Evolutionary conservation across 1,140 invertebrate species (phyloP), one percentile per base, ranked within the genome.

Genomic region (Drosophila tristis): DNA sequence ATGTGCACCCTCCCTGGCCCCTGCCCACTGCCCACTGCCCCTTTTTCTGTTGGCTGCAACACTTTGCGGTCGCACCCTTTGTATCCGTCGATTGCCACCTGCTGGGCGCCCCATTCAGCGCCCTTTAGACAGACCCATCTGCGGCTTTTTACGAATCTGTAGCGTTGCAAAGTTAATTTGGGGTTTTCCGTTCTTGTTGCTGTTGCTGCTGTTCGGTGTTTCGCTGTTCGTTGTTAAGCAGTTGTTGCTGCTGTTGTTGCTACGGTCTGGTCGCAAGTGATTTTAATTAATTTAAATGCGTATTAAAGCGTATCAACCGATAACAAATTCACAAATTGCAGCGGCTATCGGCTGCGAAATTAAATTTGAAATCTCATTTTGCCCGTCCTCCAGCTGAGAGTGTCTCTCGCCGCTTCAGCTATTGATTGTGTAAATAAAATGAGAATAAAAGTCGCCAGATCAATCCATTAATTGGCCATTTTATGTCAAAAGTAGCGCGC

Each of bases 221-320:
- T 1, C 1, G 20, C 20, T 1, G 56, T 60, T 59, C 26, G 26
- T 39, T 39, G 35, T 39, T 13, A n/a, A n/a, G 35, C 11, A 13
- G 57, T 29, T 53, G 58, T 58, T 65, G 64, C 15, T 74, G 79
- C 57, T 57, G 58, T 45, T 65, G 64, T 20, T 74, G 80, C 57
- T 60, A 70, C 65, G 65, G 74, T 73, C 58, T 54, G 75, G 60
- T 73, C 59, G 84, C 73, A 87, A 87, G 76, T 89, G 84, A 87
- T 87, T 87, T 87, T 87, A 87, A 87, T 87, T 87, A 87, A 87
- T 87, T 87, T 87, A 87, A 89, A 87, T 84, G 60, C 75, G 84
- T 84, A 89, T 87, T 87, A 87, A 87, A 87, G 84, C 65, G 84
- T 58, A 84, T 89, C 62, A 77, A 57, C 60, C 79, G 78, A 78